Evolutionary conservation across 2,113 vertebrate species (phyloP).

Genomic region (Aramus guarauna): DNA sequence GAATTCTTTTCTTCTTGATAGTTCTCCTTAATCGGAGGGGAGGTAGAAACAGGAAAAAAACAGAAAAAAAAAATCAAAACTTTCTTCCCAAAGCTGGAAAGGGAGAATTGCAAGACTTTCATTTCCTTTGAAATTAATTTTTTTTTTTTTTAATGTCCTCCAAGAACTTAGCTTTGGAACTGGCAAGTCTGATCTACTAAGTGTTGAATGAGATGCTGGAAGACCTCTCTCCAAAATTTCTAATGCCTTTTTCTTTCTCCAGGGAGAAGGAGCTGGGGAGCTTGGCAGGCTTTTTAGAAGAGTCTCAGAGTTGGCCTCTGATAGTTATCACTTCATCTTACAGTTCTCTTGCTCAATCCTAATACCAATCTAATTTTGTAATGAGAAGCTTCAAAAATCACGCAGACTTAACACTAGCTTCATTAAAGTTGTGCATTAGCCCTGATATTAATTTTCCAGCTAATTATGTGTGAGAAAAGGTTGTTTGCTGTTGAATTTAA

Average conservation of each 20-base stretch:
- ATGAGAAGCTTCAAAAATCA: not conserved
- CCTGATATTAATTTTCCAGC: not conserved
- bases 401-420: not conserved
- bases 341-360: slow-evolving; percentile 7
- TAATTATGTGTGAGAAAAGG: not conserved
- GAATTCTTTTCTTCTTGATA: not conserved
- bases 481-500: not conserved
- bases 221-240: not conserved
- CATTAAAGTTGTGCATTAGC: not conserved
- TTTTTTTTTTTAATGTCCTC: not conserved
- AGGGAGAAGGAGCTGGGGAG: not conserved
- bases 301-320: not conserved
- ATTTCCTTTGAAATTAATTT: not conserved
- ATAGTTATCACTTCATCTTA: not conserved
- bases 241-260: not conserved
- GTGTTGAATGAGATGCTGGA: not conserved
- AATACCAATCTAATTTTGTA: not conserved
- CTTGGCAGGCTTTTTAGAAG: slow-evolving; percentile 5
- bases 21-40: not conserved
- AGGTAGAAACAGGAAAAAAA: not conserved
- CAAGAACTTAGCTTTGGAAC: not conserved
- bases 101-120: not conserved
- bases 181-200: not conserved
- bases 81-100: not conserved
- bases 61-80: not conserved